Conservation (phyloP, 1,140 invertebrate species). For the Trichonephila clavipes region DNA sequence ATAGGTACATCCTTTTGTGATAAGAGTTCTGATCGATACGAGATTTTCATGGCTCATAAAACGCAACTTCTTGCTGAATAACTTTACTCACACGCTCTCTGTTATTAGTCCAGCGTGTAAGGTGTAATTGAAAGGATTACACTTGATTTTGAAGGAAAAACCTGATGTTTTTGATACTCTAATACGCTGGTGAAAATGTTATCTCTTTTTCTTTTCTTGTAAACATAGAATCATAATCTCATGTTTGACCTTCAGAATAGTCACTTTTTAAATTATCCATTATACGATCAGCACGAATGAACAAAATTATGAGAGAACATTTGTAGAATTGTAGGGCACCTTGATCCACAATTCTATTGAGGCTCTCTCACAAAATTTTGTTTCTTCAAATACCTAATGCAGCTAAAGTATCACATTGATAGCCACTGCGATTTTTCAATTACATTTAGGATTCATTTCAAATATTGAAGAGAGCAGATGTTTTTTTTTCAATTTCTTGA, state of each 20-base stretch:
- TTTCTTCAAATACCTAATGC: no score
- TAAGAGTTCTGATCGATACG: neutral
- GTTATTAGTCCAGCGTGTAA: constrained; percentile 24
- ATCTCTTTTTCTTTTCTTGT: neutral
- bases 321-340: neutral
- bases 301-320: neutral
- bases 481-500: no score
- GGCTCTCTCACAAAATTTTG: no score
- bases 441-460: no score
- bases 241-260: neutral
- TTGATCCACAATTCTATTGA: no score
- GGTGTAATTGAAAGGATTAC: constrained; percentile 15
- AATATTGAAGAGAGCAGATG: no score
- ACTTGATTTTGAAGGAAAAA: constrained; percentile 4
- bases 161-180: neutral
- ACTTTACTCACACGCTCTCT: constrained; percentile 22
- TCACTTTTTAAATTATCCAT: neutral
- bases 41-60: constrained; percentile 60
- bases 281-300: neutral
- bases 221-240: neutral
- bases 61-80: neutral
- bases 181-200: constrained; percentile 9
- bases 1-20: constrained; percentile 18
- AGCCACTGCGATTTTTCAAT: no score
- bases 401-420: no score